A percentile compares a stretch with the other conserved stretches of the same genome.
Conservation (phyloP, 2,888 invertebrate species). For the Subacronicta megacephala region DNA sequence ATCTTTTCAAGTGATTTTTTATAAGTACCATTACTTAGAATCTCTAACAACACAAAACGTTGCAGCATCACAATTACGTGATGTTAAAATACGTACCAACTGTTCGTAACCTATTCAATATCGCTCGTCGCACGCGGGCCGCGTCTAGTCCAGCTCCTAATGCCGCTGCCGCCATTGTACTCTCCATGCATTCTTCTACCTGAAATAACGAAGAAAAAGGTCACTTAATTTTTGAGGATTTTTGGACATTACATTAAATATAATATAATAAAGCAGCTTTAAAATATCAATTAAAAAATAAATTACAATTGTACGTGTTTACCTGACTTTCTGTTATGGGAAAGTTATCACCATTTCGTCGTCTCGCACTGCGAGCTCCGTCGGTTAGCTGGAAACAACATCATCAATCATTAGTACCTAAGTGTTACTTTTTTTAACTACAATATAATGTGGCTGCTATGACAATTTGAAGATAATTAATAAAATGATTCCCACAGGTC, state of each 20-base stretch:
- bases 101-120: slow-evolving; percentile 69
- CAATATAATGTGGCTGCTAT: too few relatives aligned
- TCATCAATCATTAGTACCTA: not conserved
- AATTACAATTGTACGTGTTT: slow-evolving; percentile 9
- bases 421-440: not conserved
- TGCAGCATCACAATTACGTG: not conserved
- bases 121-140: slow-evolving; percentile 79
- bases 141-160: slow-evolving; percentile 82
- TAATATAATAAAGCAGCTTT: too few relatives aligned
- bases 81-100: slow-evolving; percentile 69
- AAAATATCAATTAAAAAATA: not conserved
- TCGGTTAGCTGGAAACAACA: slow-evolving; percentile 73
- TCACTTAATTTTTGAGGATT: too few relatives aligned
- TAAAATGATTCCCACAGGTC: too few relatives aligned
- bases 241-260: too few relatives aligned
- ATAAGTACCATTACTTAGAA: too few relatives aligned
- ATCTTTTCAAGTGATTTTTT: too few relatives aligned
- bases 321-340: slow-evolving; percentile 78
- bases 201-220: too few relatives aligned
- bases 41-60: not conserved
- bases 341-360: slow-evolving; percentile 69
- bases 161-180: slow-evolving; percentile 73
- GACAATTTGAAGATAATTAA: too few relatives aligned
- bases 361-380: slow-evolving; percentile 66
- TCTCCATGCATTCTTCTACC: slow-evolving; percentile 82